phyloP scores from a whole-genome alignment of 2,113 vertebrate species.

The Octodon degus region DNA sequence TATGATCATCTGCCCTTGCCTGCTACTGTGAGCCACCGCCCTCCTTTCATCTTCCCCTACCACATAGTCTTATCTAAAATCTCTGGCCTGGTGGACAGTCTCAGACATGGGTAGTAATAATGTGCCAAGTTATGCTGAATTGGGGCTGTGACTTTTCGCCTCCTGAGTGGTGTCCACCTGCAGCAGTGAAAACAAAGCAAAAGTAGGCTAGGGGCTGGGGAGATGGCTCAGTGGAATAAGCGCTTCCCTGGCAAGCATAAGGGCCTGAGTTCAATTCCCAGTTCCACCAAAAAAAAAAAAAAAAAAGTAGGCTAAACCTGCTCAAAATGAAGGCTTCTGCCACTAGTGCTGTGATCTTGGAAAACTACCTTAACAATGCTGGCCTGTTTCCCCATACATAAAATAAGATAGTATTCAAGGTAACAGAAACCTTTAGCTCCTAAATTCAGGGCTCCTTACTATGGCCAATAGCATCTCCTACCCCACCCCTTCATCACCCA shows the following conservation, averaged over 20 bases:
- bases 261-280: no score
- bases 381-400: constrained; percentile 36
- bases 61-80: background rate
- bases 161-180: background rate
- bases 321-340: background rate
- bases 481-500: background rate
- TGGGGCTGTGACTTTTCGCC: background rate
- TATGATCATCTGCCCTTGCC: constrained; percentile 43
- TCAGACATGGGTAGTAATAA: background rate
- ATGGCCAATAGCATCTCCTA: background rate
- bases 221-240: no score
- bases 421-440: constrained; percentile 27
- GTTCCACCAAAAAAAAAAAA: no score
- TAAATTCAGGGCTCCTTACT: background rate
- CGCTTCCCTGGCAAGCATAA: no score
- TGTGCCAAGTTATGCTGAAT: background rate
- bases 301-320: background rate
- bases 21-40: background rate
- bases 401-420: background rate
- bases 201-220: background rate
- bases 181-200: background rate
- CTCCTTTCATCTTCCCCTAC: constrained; percentile 59
- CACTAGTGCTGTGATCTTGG: background rate
- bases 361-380: background rate
- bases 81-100: background rate